These are phyloP conservation scores for Labroides dimidiatus DNA, from an alignment of 2,797 vertebrate genomes.

Conservation along the genomic window DNA sequence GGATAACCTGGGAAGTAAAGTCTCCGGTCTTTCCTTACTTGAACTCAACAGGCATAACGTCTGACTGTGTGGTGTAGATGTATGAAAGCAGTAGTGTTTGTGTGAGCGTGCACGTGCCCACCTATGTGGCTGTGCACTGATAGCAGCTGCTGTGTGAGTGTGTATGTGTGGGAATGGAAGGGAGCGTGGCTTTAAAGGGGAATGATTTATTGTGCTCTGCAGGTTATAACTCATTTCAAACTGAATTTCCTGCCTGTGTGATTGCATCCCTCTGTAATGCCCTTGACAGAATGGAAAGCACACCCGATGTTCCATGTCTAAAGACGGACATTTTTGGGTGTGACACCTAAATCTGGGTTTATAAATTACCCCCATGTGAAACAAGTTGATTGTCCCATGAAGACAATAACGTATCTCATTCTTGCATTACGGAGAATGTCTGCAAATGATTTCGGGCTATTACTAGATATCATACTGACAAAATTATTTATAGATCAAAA, in stretches of 20 bases:
- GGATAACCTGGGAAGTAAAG: conserved; percentile 27
- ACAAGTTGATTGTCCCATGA: conserved; percentile 58
- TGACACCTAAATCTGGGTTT: conserved; percentile 65
- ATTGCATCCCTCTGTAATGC: conserved; percentile 77
- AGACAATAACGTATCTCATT: conserved; percentile 56
- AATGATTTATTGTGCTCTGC: conserved; percentile 73
- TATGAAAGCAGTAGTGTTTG: conserved; percentile 17
- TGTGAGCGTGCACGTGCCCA: conserved; percentile 28
- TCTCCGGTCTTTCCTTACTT: conserved; percentile 6
- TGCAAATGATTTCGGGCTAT: conserved; percentile 52
- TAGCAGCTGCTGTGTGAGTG: conserved; percentile 38
- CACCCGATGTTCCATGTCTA: conserved; percentile 76
- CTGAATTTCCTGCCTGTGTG: conserved; percentile 75
- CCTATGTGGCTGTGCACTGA: conserved; percentile 30
- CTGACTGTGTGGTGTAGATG: conserved; percentile 12
- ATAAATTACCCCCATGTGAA: conserved; percentile 74
- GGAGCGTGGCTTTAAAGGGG: conserved; percentile 55
- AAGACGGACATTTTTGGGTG: conserved; percentile 77
- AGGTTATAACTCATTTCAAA: conserved; percentile 81
- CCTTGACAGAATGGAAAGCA: conserved; percentile 82
- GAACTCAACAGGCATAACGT: conserved; percentile 5
- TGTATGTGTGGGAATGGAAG: conserved; percentile 24
- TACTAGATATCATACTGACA: conserved; percentile 37
- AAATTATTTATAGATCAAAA: conserved; percentile 67
- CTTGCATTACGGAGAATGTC: conserved; percentile 45